These are phyloP conservation scores for Rhinichthys klamathensis DNA, from an alignment of 2,113 vertebrate species.

Conservation along the genomic window DNA sequence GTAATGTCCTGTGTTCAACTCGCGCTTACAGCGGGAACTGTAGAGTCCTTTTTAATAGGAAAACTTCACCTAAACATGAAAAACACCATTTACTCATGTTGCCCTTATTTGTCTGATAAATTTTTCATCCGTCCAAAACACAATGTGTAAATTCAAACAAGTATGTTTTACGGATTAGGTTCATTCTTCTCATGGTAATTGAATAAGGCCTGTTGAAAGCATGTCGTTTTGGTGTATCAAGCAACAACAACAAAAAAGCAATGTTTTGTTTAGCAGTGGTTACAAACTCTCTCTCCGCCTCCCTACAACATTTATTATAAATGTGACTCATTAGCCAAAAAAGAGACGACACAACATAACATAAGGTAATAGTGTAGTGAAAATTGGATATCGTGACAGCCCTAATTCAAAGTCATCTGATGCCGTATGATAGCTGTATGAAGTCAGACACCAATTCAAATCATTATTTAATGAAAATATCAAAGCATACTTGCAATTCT, in stretches of 20 bases:
- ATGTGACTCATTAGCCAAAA: neutral
- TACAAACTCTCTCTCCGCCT: neutral
- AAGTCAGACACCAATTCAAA: neutral
- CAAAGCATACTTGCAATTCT: neutral
- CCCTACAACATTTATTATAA: neutral
- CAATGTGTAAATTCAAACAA: neutral
- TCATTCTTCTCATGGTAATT: neutral
- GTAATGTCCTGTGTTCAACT: constrained; percentile 29
- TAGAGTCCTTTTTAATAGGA: neutral
- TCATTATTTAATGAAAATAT: neutral
- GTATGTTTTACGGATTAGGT: neutral
- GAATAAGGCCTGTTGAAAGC: neutral
- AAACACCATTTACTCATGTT: neutral
- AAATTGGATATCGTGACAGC: neutral
- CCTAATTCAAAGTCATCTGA: neutral
- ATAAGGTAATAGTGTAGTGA: neutral
- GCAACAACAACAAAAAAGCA: neutral
- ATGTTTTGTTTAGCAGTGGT: neutral
- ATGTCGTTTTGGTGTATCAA: neutral
- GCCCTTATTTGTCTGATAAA: neutral
- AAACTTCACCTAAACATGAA: neutral
- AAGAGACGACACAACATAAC: neutral
- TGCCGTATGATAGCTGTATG: neutral
- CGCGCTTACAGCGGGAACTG: neutral
- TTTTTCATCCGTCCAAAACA: neutral